These are phyloP conservation scores for Drosophila sordidula DNA, from an alignment of 2,888 invertebrate genomes.

Conservation along the genomic window DNA sequence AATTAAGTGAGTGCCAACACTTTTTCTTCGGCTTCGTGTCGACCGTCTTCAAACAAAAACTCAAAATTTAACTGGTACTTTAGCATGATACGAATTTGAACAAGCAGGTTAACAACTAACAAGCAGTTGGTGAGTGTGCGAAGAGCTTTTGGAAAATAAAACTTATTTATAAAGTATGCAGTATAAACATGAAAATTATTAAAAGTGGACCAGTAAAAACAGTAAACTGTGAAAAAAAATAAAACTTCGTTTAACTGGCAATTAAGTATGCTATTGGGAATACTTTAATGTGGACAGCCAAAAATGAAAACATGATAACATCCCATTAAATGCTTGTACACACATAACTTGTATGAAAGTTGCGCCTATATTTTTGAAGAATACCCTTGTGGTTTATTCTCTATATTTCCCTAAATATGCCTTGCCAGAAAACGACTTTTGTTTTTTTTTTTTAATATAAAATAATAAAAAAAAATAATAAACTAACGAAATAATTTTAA, in stretches of 20 bases:
- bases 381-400: no score
- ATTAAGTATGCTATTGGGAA: no score
- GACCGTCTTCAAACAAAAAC: conserved; percentile 11
- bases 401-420: no score
- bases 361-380: no score
- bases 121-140: conserved; percentile 53
- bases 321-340: no score
- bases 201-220: conserved; percentile 1
- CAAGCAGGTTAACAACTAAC: conserved; percentile 74
- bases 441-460: no score
- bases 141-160: neutral
- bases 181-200: neutral
- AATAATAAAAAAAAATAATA: no score
- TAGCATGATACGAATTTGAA: conserved; percentile 37
- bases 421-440: no score
- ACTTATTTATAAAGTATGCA: neutral
- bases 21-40: conserved; percentile 30
- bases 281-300: no score
- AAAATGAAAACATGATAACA: no score
- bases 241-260: neutral
- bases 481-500: no score
- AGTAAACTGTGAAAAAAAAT: neutral
- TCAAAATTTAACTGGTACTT: conserved; percentile 41
- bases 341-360: no score
- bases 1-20: conserved; percentile 55